Evolutionary conservation across 2,113 vertebrate genomes (phyloP).

Genomic region (Fregata magnificens): DNA sequence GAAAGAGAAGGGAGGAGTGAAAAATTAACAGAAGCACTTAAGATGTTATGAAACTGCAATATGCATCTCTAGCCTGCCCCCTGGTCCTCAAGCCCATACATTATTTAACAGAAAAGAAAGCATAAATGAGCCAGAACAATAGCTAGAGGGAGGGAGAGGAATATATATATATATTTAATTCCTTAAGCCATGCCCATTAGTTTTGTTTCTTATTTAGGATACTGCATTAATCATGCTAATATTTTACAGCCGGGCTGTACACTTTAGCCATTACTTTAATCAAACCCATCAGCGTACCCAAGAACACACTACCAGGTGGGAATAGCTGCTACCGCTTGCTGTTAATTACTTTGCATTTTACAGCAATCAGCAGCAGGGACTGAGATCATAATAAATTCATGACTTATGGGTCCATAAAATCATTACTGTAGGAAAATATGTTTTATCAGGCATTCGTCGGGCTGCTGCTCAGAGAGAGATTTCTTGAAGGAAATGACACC

Average conservation of each 20-base stretch:
- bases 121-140: conserved; percentile 76
- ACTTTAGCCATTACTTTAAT: conserved; percentile 84
- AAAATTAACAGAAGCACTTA: conserved; percentile 65
- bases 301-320: conserved; percentile 81
- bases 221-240: conserved; percentile 81
- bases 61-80: conserved; percentile 57
- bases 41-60: conserved; percentile 61
- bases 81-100: conserved; percentile 58
- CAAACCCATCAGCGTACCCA: conserved; percentile 78
- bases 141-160: conserved; percentile 41
- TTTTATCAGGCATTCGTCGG: conserved; percentile 81
- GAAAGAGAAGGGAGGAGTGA: background rate
- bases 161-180: conserved; percentile 36
- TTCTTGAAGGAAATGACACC: conserved; percentile 86
- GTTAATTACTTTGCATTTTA: conserved; percentile 86
- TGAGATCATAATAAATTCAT: conserved; percentile 87
- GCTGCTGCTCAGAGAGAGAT: conserved; percentile 81
- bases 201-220: conserved; percentile 82
- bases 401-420: conserved; percentile 86
- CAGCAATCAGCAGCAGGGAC: conserved; percentile 83
- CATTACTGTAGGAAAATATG: conserved; percentile 85
- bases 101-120: conserved; percentile 75
- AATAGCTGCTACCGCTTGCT: conserved; percentile 79
- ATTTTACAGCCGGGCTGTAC: conserved; percentile 77
- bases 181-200: conserved; percentile 62